phyloP scores from a whole-genome alignment of 2,888 invertebrate genomes.

The Microplitis deprimator region DNA sequence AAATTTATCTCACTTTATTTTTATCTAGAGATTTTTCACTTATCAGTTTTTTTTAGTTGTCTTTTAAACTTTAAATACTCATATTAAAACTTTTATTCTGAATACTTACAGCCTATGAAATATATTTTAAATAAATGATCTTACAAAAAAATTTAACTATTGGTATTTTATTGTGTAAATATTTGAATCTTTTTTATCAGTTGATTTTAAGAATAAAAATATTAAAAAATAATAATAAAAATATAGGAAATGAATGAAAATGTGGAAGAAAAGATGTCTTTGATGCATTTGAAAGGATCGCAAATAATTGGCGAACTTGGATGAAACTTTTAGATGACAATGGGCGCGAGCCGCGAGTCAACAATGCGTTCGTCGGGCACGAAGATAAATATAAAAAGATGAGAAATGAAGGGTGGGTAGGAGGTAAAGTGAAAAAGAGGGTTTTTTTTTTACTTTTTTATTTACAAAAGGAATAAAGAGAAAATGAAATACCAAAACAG shows the following conservation, averaged over 20 bases:
- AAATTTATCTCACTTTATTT: slow-evolving; percentile 1
- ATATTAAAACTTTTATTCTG: neutral
- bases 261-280: slow-evolving; percentile 35
- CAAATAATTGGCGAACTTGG: slow-evolving; percentile 51
- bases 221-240: slow-evolving; percentile 6
- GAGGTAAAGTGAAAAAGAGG: slow-evolving; percentile 21
- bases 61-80: neutral
- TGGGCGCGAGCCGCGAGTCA: slow-evolving; percentile 50
- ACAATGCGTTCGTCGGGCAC: slow-evolving; percentile 41
- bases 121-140: neutral
- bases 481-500: neutral
- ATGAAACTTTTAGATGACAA: slow-evolving; percentile 48
- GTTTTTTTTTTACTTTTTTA: neutral
- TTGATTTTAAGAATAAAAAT: slow-evolving; percentile 10
- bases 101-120: neutral
- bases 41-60: slow-evolving; percentile 7
- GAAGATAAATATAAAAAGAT: slow-evolving; percentile 34
- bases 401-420: slow-evolving; percentile 16
- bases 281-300: slow-evolving; percentile 42
- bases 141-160: neutral
- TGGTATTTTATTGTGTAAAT: neutral
- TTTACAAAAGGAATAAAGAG: neutral
- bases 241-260: slow-evolving; percentile 31
- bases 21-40: neutral
- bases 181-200: slow-evolving; percentile 8